A percentile compares a stretch with the other conserved stretches of the same genome.
These are phyloP conservation scores for Scalopus aquaticus DNA, from an alignment of 2,113 vertebrate species.

Conservation along the genomic window DNA sequence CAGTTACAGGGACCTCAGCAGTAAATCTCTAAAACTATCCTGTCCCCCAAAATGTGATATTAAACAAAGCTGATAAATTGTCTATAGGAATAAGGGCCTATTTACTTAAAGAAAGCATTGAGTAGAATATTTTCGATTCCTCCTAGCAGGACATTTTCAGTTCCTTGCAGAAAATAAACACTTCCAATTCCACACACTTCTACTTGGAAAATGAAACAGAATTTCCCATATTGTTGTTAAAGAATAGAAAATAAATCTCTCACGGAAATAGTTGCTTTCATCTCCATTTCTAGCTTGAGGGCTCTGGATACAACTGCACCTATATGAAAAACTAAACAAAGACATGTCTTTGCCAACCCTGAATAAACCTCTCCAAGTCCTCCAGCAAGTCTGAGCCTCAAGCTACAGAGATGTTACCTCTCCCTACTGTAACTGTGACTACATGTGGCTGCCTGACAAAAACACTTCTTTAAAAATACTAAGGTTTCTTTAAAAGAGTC, in stretches of 20 bases:
- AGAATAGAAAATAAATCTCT: neutral
- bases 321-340: constrained; percentile 32
- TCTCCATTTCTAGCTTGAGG: neutral
- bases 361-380: neutral
- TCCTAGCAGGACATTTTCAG: constrained; percentile 12
- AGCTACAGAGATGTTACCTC: neutral
- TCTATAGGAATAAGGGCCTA: neutral
- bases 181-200: constrained; percentile 34
- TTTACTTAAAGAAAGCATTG: constrained; percentile 21
- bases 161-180: neutral
- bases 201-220: constrained; percentile 34
- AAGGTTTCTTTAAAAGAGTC: neutral
- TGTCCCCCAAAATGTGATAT: neutral
- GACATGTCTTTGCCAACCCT: neutral
- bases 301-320: neutral
- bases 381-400: neutral
- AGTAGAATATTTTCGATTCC: neutral
- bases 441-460: neutral
- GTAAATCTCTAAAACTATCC: neutral
- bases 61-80: neutral
- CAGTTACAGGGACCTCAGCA: neutral
- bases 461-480: neutral
- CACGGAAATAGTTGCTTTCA: neutral
- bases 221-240: neutral
- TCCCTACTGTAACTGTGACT: neutral